A percentile compares a stretch with the other conserved stretches of the same genome.
Conservation (phyloP, 2,797 vertebrate genomes). For the Todus mexicanus region DNA sequence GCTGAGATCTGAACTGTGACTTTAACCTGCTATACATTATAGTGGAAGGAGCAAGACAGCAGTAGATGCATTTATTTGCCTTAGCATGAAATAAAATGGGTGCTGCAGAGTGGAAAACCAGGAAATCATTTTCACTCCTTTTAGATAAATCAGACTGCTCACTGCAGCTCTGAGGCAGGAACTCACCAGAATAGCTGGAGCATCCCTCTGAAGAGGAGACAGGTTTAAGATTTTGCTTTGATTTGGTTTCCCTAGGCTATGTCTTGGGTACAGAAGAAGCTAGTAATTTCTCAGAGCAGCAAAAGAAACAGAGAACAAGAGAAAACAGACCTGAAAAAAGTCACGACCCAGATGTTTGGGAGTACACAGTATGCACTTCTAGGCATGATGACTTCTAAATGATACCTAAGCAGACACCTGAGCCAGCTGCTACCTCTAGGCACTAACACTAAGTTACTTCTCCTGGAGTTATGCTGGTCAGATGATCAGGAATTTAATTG, state of each 20-base stretch:
- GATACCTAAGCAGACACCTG: background rate
- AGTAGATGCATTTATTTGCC: conserved; percentile 48
- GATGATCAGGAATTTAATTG: background rate
- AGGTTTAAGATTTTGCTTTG: background rate
- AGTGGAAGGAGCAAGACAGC: background rate
- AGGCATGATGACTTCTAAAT: conserved; percentile 6
- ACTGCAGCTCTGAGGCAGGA: background rate
- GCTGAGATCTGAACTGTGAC: conserved; percentile 63
- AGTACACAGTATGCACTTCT: background rate
- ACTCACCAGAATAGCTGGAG: background rate
- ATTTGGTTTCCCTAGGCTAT: background rate
- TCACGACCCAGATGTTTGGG: conserved; percentile 1
- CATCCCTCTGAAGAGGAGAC: background rate
- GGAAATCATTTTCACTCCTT: conserved; percentile 38
- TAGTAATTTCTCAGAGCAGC: background rate
- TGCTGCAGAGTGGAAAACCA: conserved; percentile 46
- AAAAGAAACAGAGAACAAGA: background rate
- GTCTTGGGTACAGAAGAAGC: background rate
- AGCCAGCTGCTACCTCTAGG: background rate
- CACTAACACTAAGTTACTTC: background rate
- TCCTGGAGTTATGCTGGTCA: background rate
- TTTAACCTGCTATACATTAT: conserved; percentile 33
- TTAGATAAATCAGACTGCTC: conserved; percentile 30
- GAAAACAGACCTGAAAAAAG: background rate
- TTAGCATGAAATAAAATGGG: conserved; percentile 48